Percentiles rank a stretch among this genome's conserved stretches.
These are phyloP conservation scores for Iphiclides podalirius DNA, from an alignment of 2,888 invertebrate species.

Conservation along the genomic window DNA sequence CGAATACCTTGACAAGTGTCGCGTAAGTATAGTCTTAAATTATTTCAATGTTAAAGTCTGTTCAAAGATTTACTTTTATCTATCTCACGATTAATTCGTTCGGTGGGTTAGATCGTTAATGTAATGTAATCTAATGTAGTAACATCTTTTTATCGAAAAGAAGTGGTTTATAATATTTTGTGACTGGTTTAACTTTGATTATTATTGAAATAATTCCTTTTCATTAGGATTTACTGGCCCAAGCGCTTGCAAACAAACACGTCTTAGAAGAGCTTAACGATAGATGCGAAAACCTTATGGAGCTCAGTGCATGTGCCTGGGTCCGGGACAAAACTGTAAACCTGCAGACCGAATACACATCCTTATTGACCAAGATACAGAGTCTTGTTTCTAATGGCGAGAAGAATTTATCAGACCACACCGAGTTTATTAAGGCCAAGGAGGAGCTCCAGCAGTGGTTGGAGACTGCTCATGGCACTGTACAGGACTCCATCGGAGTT, in stretches of 20 bases:
- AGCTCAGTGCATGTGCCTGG: slow-evolving; percentile 90
- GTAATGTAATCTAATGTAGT: no score
- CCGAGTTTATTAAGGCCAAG: slow-evolving; percentile 93
- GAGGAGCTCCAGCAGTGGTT: slow-evolving; percentile 92
- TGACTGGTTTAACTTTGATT: no score
- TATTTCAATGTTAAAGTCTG: no score
- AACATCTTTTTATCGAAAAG: no score
- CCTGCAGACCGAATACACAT: slow-evolving; percentile 90
- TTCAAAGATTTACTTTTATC: no score
- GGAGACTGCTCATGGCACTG: slow-evolving; percentile 87
- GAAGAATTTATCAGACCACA: slow-evolving; percentile 94
- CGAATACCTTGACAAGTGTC: slow-evolving; percentile 87
- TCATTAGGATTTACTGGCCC: slow-evolving; percentile 83
- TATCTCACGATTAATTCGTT: no score
- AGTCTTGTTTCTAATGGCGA: slow-evolving; percentile 91
- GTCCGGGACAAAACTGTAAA: slow-evolving; percentile 93
- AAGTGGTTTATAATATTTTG: no score
- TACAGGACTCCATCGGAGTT: slow-evolving; percentile 90
- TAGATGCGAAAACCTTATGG: slow-evolving; percentile 92
- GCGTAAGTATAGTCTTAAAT: slow-evolving; percentile 67
- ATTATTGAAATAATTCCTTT: no score
- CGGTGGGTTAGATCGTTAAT: no score
- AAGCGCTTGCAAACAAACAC: slow-evolving; percentile 87
- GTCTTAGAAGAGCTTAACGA: slow-evolving; percentile 92
- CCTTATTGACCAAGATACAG: slow-evolving; percentile 88